A percentile compares a stretch with the other conserved stretches of the same genome.
These are phyloP conservation scores for Helicoverpa assulta DNA, from an alignment of 2,888 invertebrate species.

Conservation along the genomic window DNA sequence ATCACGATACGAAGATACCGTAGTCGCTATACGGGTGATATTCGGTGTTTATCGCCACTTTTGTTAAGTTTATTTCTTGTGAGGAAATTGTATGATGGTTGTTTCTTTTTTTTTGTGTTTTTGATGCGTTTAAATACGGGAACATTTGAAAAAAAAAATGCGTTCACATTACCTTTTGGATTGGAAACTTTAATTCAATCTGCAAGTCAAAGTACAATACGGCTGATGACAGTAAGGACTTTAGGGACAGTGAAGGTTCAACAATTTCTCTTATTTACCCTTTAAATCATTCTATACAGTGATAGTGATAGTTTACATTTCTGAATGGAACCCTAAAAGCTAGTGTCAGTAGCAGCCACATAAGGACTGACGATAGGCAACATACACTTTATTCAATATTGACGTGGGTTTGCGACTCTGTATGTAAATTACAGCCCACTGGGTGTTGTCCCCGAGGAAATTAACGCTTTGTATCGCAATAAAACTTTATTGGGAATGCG, in stretches of 20 bases:
- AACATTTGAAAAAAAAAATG: background rate
- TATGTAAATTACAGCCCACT: slow-evolving; percentile 64
- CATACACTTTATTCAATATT: slow-evolving; percentile 53
- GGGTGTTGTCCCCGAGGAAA: slow-evolving; percentile 71
- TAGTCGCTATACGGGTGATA: slow-evolving; percentile 41
- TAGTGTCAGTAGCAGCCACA: slow-evolving; percentile 26
- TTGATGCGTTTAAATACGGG: background rate
- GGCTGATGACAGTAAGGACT: too few species aligned
- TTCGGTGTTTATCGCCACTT: slow-evolving; percentile 56
- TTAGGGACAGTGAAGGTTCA: too few species aligned
- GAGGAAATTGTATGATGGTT: slow-evolving; percentile 21
- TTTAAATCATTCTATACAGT: too few species aligned
- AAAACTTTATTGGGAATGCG: slow-evolving; percentile 65
- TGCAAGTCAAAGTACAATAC: too few species aligned
- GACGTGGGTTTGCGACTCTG: slow-evolving; percentile 50
- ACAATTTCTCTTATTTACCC: too few species aligned
- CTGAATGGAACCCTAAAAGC: slow-evolving; percentile 26
- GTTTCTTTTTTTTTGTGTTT: slow-evolving; percentile 20
- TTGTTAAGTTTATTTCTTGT: slow-evolving; percentile 39
- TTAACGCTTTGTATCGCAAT: slow-evolving; percentile 71
- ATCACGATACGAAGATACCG: slow-evolving; percentile 53
- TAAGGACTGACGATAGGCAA: slow-evolving; percentile 14
- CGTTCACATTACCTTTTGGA: background rate
- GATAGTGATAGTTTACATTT: background rate
- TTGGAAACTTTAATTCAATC: too few species aligned